Base-by-base conservation (phyloP, 2,888 invertebrate genomes). In the Coenonympha arcania region DNA sequence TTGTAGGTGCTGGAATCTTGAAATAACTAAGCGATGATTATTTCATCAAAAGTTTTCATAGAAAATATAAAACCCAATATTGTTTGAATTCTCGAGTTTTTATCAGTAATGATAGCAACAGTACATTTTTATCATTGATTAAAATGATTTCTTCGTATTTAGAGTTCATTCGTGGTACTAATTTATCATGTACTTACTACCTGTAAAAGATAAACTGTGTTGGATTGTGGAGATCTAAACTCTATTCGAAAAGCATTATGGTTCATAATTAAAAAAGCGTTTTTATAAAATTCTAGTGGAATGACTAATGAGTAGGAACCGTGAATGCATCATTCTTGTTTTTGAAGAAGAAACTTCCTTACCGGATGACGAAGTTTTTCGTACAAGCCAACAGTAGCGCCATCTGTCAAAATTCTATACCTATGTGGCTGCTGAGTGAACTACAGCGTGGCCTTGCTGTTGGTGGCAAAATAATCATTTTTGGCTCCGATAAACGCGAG, bases 231-330 rank as follows among this genome's bases (percentile, higher is more conserved):
- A 34, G 13, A 41, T 28, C 18, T 48, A 6, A 34, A 19, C 13
- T 41, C 9, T 48, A 19, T 41, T 19, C n/a, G 1, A 11, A 3
- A 24, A 1, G 1, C 0, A 0, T 18, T 48, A 30, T 11, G 8
- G 44, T 36, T 9, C 22, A 22, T 28, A 15, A 30, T 50, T 8
- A 6, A 19, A 8, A 13, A 13, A 16, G 11, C 6, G 3, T 8
- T 15, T 39, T 36, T 15, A 42, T 49, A 39, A 13, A 45, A 45
- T 39, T 28, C 43, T 49, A 34, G n/a, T 22, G 4, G 2, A 42
- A 52, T 63, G 58, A 58, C 52, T 60, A 60, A 61, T 44, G 15
- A n/a, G n/a, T n/a, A n/a, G n/a, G n/a, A n/a, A n/a, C n/a, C n/a
- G n/a, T n/a, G n/a, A 22, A 24, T 45, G 37, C 43, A 39, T 51